Conservation (phyloP, 2,113 vertebrate species). For the Brachyhypopomus occidentalis region DNA sequence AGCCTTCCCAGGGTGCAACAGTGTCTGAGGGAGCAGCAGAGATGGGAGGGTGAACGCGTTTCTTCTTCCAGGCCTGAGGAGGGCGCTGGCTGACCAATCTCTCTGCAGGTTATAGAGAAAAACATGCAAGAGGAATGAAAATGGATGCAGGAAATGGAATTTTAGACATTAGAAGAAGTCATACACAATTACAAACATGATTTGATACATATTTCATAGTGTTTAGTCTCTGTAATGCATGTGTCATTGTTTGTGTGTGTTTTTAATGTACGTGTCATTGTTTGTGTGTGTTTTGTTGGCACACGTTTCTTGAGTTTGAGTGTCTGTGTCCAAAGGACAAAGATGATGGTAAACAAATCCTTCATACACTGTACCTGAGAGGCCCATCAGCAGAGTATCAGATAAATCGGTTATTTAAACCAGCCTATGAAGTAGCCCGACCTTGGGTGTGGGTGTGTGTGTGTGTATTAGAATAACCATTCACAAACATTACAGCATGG, state of each 20-base stretch:
- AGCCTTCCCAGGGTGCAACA: slow-evolving; percentile 74
- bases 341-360: slow-evolving; percentile 39
- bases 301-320: slow-evolving; percentile 19
- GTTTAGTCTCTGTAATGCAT: neutral
- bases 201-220: neutral
- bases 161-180: neutral
- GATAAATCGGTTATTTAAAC: slow-evolving; percentile 5
- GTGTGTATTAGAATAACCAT: neutral
- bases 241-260: too few species aligned
- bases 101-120: slow-evolving; percentile 10
- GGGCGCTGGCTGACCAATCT: slow-evolving; percentile 32
- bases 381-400: slow-evolving; percentile 12
- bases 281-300: neutral
- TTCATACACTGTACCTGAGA: slow-evolving; percentile 15
- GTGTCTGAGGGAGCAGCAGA: slow-evolving; percentile 54
- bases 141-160: neutral
- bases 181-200: neutral
- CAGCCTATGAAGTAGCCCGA: neutral
- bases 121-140: neutral
- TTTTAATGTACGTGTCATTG: neutral
- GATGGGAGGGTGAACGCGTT: slow-evolving; percentile 41
- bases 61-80: slow-evolving; percentile 46
- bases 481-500: neutral
- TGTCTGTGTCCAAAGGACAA: slow-evolving; percentile 40
- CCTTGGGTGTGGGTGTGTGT: too few species aligned